Evolutionary conservation across 2,797 vertebrate species (phyloP).

Genomic region (Simalia tracyae): DNA sequence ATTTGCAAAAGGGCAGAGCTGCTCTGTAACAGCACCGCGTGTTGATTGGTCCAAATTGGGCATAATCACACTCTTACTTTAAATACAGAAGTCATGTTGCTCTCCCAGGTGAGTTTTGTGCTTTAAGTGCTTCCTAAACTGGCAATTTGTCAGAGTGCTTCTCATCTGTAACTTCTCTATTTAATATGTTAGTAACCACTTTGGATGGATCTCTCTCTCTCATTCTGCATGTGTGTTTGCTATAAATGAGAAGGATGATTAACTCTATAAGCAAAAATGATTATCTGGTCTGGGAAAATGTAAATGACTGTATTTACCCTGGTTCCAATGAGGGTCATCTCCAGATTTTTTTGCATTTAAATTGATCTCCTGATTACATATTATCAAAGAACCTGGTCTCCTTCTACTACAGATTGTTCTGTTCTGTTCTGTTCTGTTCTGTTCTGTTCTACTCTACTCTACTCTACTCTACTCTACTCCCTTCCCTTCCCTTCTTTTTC

Average conservation of each 20-base stretch:
- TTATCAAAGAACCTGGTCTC: neutral
- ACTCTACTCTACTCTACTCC: too few relatives aligned
- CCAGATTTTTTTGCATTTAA: neutral
- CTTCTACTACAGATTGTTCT: neutral
- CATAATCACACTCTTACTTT: neutral
- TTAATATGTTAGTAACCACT: slow-evolving; percentile 68
- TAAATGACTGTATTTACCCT: slow-evolving; percentile 47
- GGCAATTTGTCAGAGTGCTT: slow-evolving; percentile 59
- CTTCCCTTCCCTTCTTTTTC: too few relatives aligned
- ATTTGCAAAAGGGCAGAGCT: neutral
- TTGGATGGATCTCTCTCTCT: slow-evolving; percentile 35
- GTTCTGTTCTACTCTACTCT: neutral
- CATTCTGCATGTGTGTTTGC: slow-evolving; percentile 33
- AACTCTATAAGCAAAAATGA: slow-evolving; percentile 61
- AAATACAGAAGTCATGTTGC: slow-evolving; percentile 16
- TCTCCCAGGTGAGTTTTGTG: slow-evolving; percentile 47
- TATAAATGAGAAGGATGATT: slow-evolving; percentile 66
- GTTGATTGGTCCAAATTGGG: neutral
- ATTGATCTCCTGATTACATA: neutral
- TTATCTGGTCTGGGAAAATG: slow-evolving; percentile 37
- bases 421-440: rapidly evolving
- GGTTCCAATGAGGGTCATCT: neutral
- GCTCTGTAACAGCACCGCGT: neutral
- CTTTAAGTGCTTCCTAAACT: slow-evolving; percentile 51
- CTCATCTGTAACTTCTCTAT: slow-evolving; percentile 51